Evolutionary conservation across 2,797 vertebrate genomes (phyloP).

Genomic region (Acanthurus lineatus): DNA sequence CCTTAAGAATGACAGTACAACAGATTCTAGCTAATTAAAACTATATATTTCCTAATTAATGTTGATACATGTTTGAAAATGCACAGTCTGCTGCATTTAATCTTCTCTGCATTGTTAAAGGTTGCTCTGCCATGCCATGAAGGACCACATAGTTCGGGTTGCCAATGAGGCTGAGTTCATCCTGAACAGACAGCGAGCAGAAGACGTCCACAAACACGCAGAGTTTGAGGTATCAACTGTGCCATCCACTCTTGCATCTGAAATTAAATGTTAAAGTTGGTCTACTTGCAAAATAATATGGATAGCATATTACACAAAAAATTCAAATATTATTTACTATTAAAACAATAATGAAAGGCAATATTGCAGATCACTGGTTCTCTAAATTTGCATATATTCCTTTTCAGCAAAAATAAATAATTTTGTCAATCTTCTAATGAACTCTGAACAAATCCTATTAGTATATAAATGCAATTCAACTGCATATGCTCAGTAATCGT

Average conservation of each 20-base stretch:
- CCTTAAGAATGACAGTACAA: not conserved
- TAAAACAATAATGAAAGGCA: not conserved
- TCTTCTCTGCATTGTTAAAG: conserved; percentile 75
- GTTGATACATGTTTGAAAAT: not conserved
- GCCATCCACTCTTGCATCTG: not conserved
- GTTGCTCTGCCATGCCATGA: conserved; percentile 97
- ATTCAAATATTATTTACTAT: no score
- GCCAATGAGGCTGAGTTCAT: conserved; percentile 99
- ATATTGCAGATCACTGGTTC: not conserved
- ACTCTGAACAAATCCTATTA: conserved; percentile 64
- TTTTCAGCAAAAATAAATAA: conserved; percentile 31
- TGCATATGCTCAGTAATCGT: conserved; percentile 60
- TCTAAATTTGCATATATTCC: conserved; percentile 8
- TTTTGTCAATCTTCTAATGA: conserved; percentile 47
- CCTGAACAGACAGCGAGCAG: conserved; percentile 96
- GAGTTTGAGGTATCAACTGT: conserved; percentile 92
- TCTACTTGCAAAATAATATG: not conserved
- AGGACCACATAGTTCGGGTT: conserved; percentile 98
- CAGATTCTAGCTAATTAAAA: not conserved
- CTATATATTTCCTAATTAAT: not conserved
- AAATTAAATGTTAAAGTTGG: conserved; percentile 2
- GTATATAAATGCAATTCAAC: conserved; percentile 42
- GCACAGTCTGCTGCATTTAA: conserved; percentile 7
- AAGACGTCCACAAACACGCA: conserved; percentile 97
- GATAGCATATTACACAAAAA: no score